phyloP scores from a whole-genome alignment of 2,797 vertebrate genomes.

The Cuculus canorus region DNA sequence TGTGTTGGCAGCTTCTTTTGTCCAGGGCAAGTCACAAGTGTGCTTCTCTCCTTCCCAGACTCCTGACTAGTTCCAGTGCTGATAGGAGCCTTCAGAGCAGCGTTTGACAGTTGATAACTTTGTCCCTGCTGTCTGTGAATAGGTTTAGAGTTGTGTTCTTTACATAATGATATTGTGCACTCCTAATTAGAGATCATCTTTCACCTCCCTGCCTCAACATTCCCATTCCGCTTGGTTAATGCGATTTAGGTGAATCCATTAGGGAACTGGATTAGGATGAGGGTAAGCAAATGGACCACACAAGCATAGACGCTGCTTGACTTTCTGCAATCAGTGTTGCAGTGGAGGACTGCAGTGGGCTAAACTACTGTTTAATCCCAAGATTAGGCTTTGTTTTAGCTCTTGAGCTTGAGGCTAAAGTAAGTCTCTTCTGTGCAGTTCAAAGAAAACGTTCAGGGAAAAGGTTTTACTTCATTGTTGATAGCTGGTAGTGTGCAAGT shows the following conservation, averaged over 20 bases:
- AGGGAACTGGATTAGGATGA: background rate
- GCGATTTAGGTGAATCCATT: background rate
- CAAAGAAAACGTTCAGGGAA: background rate
- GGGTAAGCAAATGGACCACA: fast-evolving
- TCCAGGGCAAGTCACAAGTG: too few relatives aligned
- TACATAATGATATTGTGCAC: fast-evolving
- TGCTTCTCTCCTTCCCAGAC: too few relatives aligned
- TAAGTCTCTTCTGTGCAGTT: background rate
- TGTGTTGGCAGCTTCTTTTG: background rate
- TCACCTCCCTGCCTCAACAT: background rate
- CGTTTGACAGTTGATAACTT: background rate
- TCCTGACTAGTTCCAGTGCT: too few relatives aligned
- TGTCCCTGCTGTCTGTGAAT: background rate
- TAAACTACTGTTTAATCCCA: background rate
- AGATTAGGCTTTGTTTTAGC: background rate
- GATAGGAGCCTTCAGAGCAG: background rate
- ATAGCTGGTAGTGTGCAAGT: too few relatives aligned
- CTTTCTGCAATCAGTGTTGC: background rate
- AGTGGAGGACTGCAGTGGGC: background rate
- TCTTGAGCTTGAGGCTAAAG: background rate
- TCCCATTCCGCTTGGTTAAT: background rate
- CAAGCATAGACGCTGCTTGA: background rate
- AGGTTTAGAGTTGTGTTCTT: fast-evolving
- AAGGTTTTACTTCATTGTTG: fast-evolving
- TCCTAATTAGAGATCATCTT: background rate